Evolutionary conservation across 1,140 invertebrate genomes (phyloP), one percentile per base, ranked within the genome.

Genomic region (Sinella curviseta): DNA sequence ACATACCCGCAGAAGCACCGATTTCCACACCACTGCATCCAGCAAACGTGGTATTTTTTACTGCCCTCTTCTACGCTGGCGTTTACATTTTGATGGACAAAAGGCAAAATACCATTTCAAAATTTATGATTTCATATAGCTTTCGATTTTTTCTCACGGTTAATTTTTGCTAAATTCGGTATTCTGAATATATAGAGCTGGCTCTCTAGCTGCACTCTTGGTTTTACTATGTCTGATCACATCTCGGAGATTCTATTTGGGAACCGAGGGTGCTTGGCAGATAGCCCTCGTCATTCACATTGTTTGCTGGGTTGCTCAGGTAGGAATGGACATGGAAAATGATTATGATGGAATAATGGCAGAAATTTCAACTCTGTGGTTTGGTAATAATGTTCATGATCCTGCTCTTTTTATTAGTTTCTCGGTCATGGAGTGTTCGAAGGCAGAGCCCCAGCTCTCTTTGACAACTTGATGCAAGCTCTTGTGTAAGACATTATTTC

Each of bases 381-480:
- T 31, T 31, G 8, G 8, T 74, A 73, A n/a, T n/a, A n/a, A n/a
- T n/a, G n/a, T n/a, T n/a, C n/a, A n/a, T n/a, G n/a, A n/a, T n/a
- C n/a, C n/a, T n/a, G n/a, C n/a, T n/a, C n/a, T n/a, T n/a, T n/a
- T n/a, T n/a, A n/a, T 8, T 70, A 84, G 81, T 84, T 84, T 76
- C 17, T 84, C 39, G 84, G 84, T 14, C 84, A 84, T 78, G 84
- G 84, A 54, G 75, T 76, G 0, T 84, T 84, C 74, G 84, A 84
- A 81, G 82, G 81, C n/a, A 65, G 84, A n/a, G 82, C 83, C 33
- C 83, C 84, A 31, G 84, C 84, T 4, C 77, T 84, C 0, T 54
- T 84, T 1, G 84, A 84, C 67, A 84, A 81, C 73, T 33, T 82
- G 16, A 33, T 80, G 24, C 84, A 84, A 80, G 83, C 82, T 16